Conservation (phyloP, 2,113 vertebrate genomes). For the Xiphorhynchus elegans region DNA sequence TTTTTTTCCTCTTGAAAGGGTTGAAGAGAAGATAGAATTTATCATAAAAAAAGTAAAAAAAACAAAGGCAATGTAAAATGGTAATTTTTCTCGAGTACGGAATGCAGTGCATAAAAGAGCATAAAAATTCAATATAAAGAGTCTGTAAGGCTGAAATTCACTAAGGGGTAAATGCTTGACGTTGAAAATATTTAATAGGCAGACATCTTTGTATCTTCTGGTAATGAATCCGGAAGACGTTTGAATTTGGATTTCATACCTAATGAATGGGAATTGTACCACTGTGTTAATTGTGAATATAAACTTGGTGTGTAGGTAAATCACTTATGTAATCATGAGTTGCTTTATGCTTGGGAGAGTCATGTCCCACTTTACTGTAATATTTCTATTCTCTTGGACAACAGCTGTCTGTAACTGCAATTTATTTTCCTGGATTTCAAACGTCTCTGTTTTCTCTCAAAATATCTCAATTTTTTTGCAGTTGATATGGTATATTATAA, state of each 20-base stretch:
- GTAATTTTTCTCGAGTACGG: neutral
- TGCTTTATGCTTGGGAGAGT: neutral
- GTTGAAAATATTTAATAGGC: neutral
- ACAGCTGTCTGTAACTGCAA: neutral
- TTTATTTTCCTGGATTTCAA: neutral
- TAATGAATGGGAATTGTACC: neutral
- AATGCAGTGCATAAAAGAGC: neutral
- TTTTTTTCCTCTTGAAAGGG: neutral
- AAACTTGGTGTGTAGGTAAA: neutral
- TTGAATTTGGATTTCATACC: neutral
- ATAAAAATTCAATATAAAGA: neutral
- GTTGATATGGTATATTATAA: neutral
- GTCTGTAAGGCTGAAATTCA: neutral
- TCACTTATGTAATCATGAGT: neutral
- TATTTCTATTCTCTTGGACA: neutral
- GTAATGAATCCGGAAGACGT: neutral
- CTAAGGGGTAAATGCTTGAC: neutral
- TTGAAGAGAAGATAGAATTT: neutral
- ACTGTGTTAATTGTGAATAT: neutral
- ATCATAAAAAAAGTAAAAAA: neutral
- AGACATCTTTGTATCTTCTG: neutral
- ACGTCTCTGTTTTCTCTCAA: neutral
- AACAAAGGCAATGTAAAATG: neutral
- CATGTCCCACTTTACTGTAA: neutral
- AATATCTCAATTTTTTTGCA: neutral